Conservation (phyloP, 2,888 invertebrate species). For the Xylocampa areola region DNA sequence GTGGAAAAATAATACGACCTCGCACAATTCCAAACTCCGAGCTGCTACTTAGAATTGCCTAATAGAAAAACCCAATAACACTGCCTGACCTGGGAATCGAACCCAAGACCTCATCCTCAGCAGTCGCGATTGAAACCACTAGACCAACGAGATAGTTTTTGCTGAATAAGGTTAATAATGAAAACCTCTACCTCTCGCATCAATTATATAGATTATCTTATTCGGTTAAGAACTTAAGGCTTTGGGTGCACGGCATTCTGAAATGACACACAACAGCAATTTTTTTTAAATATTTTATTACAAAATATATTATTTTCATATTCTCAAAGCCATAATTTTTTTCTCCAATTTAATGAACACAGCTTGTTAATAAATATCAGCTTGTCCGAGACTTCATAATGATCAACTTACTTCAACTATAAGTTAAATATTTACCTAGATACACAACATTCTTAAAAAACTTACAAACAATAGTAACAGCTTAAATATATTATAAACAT, state of each 20-base stretch:
- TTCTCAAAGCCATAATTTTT: neutral
- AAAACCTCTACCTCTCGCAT: too few species aligned
- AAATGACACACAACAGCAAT: neutral
- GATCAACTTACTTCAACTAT: conserved; percentile 1
- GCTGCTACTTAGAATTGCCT: too few species aligned
- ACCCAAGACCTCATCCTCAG: too few species aligned
- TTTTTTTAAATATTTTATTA: conserved; percentile 12
- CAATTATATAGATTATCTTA: neutral
- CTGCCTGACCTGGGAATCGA: too few species aligned
- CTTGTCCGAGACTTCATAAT: conserved; percentile 24
- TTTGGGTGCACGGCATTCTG: neutral
- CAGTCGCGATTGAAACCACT: too few species aligned
- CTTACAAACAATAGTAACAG: conserved; percentile 35
- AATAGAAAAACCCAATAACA: too few species aligned
- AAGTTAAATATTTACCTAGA: conserved; percentile 9
- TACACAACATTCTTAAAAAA: conserved; percentile 30
- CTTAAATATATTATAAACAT: conserved; percentile 17
- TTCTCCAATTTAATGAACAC: conserved; percentile 19
- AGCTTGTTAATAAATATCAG: conserved; percentile 26
- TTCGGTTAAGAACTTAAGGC: too few species aligned
- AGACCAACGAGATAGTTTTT: too few species aligned
- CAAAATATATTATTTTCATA: neutral
- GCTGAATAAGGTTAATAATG: too few species aligned
- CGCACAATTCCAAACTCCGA: too few species aligned
- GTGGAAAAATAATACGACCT: too few species aligned